phyloP scores from a whole-genome alignment of 2,113 vertebrate species.

The Cisticola juncidis region DNA sequence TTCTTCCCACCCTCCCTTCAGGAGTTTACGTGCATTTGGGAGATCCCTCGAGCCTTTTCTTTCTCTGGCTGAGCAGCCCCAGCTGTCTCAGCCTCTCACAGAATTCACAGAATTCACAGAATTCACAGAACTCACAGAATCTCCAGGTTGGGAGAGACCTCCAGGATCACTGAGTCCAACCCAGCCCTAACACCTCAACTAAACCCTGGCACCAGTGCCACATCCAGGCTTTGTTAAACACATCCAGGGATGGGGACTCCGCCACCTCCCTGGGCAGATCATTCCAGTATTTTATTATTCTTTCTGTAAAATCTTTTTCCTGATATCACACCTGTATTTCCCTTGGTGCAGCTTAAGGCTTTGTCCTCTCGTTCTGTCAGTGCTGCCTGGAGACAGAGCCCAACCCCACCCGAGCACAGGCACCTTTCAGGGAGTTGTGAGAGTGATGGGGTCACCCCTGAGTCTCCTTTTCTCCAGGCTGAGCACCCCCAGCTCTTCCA shows the following conservation, averaged over 20 bases:
- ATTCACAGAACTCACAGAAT: not conserved
- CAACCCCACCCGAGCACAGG: not conserved
- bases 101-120: not conserved
- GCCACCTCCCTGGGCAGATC: not conserved
- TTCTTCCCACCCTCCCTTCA: not conserved
- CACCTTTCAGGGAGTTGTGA: not conserved
- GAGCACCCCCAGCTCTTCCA: not conserved
- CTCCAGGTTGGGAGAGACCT: not conserved
- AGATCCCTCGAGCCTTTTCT: not conserved
- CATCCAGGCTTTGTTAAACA: not conserved
- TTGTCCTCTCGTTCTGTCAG: not conserved
- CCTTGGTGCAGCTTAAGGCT: not conserved
- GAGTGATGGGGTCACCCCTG: not conserved
- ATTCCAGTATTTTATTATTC: not conserved
- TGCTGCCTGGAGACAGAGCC: not conserved
- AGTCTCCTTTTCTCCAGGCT: not conserved
- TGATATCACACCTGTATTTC: not conserved
- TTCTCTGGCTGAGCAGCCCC: not conserved
- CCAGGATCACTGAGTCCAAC: not conserved
- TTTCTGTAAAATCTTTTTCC: not conserved
- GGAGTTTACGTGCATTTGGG: not conserved
- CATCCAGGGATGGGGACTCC: not conserved
- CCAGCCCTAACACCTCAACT: not conserved
- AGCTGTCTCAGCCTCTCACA: not conserved
- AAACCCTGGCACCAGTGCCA: not conserved